Evolutionary conservation across 2,888 invertebrate species (phyloP), one percentile per base, ranked within the genome.

Genomic region (Clepsis dumicolana): DNA sequence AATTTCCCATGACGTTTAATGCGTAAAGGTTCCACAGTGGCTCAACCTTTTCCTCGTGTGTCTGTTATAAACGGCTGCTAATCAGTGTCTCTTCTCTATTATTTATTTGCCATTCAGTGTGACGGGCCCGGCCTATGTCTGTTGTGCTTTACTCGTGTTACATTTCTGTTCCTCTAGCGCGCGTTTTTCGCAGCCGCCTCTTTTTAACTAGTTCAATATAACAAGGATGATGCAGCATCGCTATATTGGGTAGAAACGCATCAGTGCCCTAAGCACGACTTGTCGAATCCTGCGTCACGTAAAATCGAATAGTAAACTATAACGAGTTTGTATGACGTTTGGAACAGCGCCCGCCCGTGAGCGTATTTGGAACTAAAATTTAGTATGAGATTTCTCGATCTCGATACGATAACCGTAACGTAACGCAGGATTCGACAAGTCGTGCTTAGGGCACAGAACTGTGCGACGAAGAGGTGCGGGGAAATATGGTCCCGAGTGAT

Each of bases 21-120:
- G 18, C 16, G 41, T 14, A 41, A 41, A 18, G 8, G 41, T 41
- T 7, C 41, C 14, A 18, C 16, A 16, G 21, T 48, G 48, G 21
- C 21, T 48, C 21, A 21, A 2, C 14, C 3, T 21, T n/a, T 18
- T 10, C 18, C 12, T 48, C 10, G 48, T 50, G 25, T 54, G 27
- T 27, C 32, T 54, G 21, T 54, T 25, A 21, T 64, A 53, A 56
- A 64, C 24, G 32, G 64, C 54, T 64, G 32, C 64, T 64, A 56
- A 56, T 44, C 44, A 44, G 41, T 64, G 63, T 54, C 29, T 54
- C 53, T 41, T 48, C 16, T 44, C 53, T 63, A 25, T 53, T 29
- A 27, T 32, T 44, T 8, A 24, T 24, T 64, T 18, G 41, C 44
- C 21, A 21, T 44, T 16, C 29, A 56, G 54, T 54, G 32, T 54